Percentiles rank a stretch among this genome's conserved stretches.
Evolutionary conservation across 1,140 invertebrate species (phyloP).

Genomic region (Drosophila malerkotliana): DNA sequence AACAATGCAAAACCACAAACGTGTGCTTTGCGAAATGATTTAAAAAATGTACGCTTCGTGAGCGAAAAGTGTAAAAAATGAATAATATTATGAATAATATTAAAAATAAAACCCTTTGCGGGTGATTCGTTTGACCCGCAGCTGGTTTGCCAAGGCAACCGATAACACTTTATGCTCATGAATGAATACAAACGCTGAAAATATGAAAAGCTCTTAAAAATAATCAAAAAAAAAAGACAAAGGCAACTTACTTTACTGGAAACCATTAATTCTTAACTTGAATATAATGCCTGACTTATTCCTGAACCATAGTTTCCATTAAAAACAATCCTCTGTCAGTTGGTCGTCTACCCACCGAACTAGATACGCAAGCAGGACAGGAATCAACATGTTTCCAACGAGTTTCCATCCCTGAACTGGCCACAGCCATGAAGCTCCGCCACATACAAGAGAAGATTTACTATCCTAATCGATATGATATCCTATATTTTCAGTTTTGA

Average conservation of each 20-base stretch:
- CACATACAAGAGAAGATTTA: slow-evolving; percentile 30
- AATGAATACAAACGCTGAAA: slow-evolving; percentile 19
- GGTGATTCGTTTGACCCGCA: slow-evolving; percentile 21
- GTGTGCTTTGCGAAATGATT: background rate
- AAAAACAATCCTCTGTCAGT: background rate
- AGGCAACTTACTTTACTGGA: background rate
- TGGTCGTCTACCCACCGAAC: background rate
- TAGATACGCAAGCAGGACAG: slow-evolving; percentile 35
- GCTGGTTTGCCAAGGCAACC: slow-evolving; percentile 18
- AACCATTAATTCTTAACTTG: background rate
- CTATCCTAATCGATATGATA: slow-evolving; percentile 17
- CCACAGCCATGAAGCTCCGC: slow-evolving; percentile 42
- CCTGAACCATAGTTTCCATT: background rate
- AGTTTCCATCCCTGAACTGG: slow-evolving; percentile 10
- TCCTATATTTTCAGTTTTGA: background rate
- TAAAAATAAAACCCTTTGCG: slow-evolving; percentile 40
- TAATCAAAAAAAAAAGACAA: slow-evolving; percentile 2
- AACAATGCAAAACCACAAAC: background rate
- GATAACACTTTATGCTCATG: slow-evolving; percentile 21
- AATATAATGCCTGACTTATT: background rate
- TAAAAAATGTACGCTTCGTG: background rate
- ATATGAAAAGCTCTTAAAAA: slow-evolving; percentile 4
- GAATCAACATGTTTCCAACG: background rate
- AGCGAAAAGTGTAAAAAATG: slow-evolving; percentile 6
- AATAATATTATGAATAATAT: background rate